Evolutionary conservation across 2,797 vertebrate genomes (phyloP).

Genomic region (Buphagus erythrorhynchus): DNA sequence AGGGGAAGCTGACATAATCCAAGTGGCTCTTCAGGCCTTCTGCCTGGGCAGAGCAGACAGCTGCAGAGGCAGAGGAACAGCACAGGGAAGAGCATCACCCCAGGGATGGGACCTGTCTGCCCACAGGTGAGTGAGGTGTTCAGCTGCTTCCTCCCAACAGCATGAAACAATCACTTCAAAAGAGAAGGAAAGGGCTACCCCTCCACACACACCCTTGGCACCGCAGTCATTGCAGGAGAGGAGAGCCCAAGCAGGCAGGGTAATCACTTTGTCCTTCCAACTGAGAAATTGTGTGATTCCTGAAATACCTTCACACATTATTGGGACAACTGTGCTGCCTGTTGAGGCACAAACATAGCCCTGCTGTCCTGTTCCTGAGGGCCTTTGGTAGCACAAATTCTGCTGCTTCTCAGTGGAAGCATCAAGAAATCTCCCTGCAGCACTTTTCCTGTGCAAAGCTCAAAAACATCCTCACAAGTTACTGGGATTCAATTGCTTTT

Average conservation of each 20-base stretch:
- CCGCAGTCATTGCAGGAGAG: neutral
- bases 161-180: neutral
- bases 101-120: neutral
- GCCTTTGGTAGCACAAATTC: neutral
- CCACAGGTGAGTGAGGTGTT: neutral
- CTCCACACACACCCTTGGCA: fast-evolving
- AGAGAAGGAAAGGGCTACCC: neutral
- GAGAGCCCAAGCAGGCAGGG: neutral
- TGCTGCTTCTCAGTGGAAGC: neutral
- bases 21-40: neutral
- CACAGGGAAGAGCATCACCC: neutral
- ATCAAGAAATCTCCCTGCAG: neutral
- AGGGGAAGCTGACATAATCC: neutral
- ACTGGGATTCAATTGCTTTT: neutral
- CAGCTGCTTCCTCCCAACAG: neutral
- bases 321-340: neutral
- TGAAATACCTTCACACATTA: neutral
- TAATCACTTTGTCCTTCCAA: neutral
- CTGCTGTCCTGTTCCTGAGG: neutral
- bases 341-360: fast-evolving
- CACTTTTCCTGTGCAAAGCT: neutral
- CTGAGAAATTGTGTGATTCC: neutral
- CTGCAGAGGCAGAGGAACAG: neutral
- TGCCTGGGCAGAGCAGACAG: neutral
- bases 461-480: neutral